Evolutionary conservation across 2,888 invertebrate genomes (phyloP), one percentile per base, ranked within the genome.

Genomic region (Drosophila monieri): DNA sequence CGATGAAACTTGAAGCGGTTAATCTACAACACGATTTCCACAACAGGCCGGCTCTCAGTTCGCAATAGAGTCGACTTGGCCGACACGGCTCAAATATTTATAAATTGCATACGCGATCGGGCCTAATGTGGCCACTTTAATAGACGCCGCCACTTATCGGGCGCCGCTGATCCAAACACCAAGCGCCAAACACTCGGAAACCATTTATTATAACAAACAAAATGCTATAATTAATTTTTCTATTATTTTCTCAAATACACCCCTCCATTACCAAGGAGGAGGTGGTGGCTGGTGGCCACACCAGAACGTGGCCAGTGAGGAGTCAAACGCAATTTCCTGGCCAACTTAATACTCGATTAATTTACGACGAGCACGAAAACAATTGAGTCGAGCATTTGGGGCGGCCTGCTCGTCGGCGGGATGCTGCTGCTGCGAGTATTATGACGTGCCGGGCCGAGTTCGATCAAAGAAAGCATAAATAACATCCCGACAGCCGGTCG

Each of bases 401-500:
- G 32, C 23, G 23, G 30, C 8, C 6, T 15, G 18, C 18, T 18
- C 25, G 39, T 21, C 5, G 60, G 21, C 51, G 44, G 53, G 39
- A 51, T 41, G 30, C 47, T 12, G 30, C 47, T 12, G 37, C 18
- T 18, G 37, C 18, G 69, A 72, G 75, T 87, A 85, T 88, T 89
- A 83, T 81, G 89, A 86, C 77, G 78, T 78, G 75, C 62, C 65
- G 73, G 72, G 85, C 73, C 84, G 73, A 73, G 75, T 80, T 85
- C 77, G 85, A 88, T 89, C 85, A 85, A 83, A 80, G 78, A 78
- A 88, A 78, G 84, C 85, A 88, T 88, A 88, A 88, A 89, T 86
- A 88, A 78, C 73, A 65, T 62, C 52, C 72, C 54, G 73, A 64
- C 62, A 56, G 46, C 57, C 74, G 61, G 62, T 74, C 67, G 69